Evolutionary conservation across 2,888 invertebrate species (phyloP).

Genomic region (Bedellia somnulentella): DNA sequence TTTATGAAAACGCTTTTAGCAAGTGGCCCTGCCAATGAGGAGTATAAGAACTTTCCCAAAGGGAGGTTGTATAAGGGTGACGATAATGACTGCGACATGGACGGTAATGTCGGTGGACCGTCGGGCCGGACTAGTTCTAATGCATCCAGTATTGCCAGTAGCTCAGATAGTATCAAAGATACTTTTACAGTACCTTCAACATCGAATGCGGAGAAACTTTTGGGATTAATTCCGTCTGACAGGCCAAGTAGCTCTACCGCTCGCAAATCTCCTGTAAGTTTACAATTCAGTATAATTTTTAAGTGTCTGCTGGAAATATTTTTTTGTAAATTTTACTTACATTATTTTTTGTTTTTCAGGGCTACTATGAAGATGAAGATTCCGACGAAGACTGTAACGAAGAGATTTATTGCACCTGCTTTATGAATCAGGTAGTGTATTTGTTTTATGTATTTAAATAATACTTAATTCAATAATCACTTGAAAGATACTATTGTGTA

Average conservation of each 20-base stretch:
- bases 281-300: neutral
- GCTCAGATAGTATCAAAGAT: constrained; percentile 36
- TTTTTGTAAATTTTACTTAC: too few species aligned
- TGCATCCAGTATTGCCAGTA: constrained; percentile 39
- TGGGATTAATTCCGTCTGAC: too few species aligned
- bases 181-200: constrained; percentile 38
- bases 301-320: too few species aligned
- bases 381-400: constrained; percentile 42
- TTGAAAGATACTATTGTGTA: too few species aligned
- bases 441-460: too few species aligned
- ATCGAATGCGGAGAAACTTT: constrained; percentile 42
- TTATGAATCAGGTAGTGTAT: too few species aligned
- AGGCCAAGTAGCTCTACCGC: neutral
- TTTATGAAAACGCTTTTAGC: constrained; percentile 45
- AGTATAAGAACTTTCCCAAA: constrained; percentile 42
- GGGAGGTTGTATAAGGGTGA: constrained; percentile 46
- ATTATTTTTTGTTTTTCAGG: constrained; percentile 18
- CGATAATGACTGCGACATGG: constrained; percentile 23
- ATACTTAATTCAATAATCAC: too few species aligned
- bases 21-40: constrained; percentile 24
- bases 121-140: constrained; percentile 38
- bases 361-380: constrained; percentile 36
- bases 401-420: constrained; percentile 43
- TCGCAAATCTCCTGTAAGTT: constrained; percentile 20
- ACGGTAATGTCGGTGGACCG: constrained; percentile 20